Conservation (phyloP, 2,113 vertebrate species). For the Zingel zingel region DNA sequence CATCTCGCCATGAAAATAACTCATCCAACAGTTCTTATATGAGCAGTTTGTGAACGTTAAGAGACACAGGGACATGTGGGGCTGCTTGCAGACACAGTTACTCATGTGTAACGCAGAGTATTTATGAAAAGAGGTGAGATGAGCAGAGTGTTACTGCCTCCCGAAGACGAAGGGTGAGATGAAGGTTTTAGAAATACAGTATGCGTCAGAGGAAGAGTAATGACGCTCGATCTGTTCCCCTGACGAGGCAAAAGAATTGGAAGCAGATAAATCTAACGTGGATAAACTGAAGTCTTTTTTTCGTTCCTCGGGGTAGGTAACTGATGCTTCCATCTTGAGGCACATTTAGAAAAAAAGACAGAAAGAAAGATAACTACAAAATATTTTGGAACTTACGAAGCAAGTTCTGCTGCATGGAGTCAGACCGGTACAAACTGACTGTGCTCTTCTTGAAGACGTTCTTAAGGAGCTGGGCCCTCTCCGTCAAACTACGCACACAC, state of each 20-base stretch:
- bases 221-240: constrained; percentile 7
- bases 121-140: constrained; percentile 39
- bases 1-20: background rate
- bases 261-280: constrained; percentile 23
- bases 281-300: background rate
- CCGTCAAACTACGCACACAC: constrained; percentile 87
- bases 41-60: background rate
- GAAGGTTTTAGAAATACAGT: constrained; percentile 22
- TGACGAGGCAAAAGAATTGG: constrained; percentile 6
- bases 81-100: constrained; percentile 13
- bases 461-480: constrained; percentile 97
- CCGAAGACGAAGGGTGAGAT: background rate
- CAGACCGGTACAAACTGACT: constrained; percentile 93
- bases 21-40: background rate
- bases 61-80: constrained; percentile 4
- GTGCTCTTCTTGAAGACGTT: constrained; percentile 99
- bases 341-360: constrained; percentile 4
- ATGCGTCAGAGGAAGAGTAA: constrained; percentile 31
- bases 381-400: constrained; percentile 90
- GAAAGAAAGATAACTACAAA: background rate
- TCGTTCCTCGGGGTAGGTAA: background rate
- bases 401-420: constrained; percentile 95
- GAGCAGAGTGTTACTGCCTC: constrained; percentile 17
- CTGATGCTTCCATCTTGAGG: background rate
- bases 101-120: constrained; percentile 32